Conservation (phyloP, 2,888 invertebrate species). For the Ctenicera cuprea region DNA sequence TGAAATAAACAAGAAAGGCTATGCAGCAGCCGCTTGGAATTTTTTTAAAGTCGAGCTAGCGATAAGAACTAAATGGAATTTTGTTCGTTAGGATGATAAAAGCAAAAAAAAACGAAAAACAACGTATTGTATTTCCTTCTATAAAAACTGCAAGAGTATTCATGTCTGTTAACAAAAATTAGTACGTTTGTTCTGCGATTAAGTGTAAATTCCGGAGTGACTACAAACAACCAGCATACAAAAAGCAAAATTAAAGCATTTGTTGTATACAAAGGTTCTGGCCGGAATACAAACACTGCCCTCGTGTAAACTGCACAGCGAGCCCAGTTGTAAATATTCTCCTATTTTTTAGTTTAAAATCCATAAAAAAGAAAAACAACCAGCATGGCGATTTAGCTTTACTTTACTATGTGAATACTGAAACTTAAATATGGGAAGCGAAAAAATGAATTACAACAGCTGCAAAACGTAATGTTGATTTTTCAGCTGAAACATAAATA, state of each 20-base stretch:
- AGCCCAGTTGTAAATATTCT: constrained; percentile 25
- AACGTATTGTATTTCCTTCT: not conserved
- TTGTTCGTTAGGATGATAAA: too few species aligned
- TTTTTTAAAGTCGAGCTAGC: too few species aligned
- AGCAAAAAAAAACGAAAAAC: too few species aligned
- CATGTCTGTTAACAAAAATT: constrained; percentile 38
- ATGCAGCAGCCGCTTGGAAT: too few species aligned
- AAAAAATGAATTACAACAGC: not conserved
- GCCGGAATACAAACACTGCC: constrained; percentile 43
- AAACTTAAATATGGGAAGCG: not conserved
- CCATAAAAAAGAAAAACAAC: constrained; percentile 4
- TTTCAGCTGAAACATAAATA: not conserved
- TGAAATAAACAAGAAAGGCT: too few species aligned
- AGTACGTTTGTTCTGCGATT: constrained; percentile 44
- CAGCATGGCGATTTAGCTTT: constrained; percentile 7
- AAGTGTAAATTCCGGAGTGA: constrained; percentile 42
- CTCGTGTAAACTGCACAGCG: constrained; percentile 39
- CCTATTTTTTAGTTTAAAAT: constrained; percentile 9
- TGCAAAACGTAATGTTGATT: not conserved
- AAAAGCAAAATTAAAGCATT: constrained; percentile 48
- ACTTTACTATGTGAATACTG: constrained; percentile 1
- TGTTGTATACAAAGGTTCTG: constrained; percentile 40
- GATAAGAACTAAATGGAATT: too few species aligned
- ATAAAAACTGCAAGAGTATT: not conserved
- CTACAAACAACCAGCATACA: constrained; percentile 43